A percentile compares a stretch with the other conserved stretches of the same genome.
phyloP scores from a whole-genome alignment of 2,888 invertebrate species.

The Stenchaetothrips biformis region DNA sequence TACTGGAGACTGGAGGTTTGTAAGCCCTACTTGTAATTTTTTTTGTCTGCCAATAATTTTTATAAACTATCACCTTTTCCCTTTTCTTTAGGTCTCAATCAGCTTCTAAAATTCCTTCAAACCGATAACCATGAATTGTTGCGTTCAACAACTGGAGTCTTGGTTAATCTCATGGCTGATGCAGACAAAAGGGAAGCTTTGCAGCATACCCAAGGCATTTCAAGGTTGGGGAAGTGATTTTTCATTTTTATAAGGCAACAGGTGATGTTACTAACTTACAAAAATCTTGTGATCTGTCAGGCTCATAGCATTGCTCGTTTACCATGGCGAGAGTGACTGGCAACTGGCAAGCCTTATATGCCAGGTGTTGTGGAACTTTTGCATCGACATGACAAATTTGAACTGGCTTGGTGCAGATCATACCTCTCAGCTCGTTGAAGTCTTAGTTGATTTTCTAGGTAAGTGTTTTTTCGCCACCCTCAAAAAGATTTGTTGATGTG shows the following conservation, averaged over 20 bases:
- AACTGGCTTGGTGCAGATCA: constrained; percentile 50
- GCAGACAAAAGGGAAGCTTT: constrained; percentile 53
- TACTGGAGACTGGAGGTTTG: constrained; percentile 60
- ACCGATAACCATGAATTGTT: constrained; percentile 58
- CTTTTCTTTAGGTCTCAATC: constrained; percentile 47
- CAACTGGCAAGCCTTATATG: constrained; percentile 66
- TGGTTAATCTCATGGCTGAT: constrained; percentile 71
- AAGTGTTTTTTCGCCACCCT: constrained; percentile 33
- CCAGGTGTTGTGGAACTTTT: constrained; percentile 67
- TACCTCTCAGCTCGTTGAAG: constrained; percentile 52
- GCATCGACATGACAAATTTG: constrained; percentile 47
- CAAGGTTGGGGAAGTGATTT: constrained; percentile 42
- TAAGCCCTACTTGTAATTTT: neutral
- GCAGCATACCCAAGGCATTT: constrained; percentile 51
- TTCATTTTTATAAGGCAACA: neutral
- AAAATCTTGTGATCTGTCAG: constrained; percentile 39
- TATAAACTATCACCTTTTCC: neutral
- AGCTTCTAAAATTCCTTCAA: constrained; percentile 56
- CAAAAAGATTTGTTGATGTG: neutral
- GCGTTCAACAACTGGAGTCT: constrained; percentile 72
- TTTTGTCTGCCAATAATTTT: neutral
- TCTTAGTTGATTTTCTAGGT: constrained; percentile 54
- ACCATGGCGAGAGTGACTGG: constrained; percentile 62
- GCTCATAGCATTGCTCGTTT: constrained; percentile 53
- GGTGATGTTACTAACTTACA: constrained; percentile 14